These are phyloP conservation scores for Neomonachus schauinslandi DNA, from an alignment of 2,113 vertebrate species.

Conservation along the genomic window DNA sequence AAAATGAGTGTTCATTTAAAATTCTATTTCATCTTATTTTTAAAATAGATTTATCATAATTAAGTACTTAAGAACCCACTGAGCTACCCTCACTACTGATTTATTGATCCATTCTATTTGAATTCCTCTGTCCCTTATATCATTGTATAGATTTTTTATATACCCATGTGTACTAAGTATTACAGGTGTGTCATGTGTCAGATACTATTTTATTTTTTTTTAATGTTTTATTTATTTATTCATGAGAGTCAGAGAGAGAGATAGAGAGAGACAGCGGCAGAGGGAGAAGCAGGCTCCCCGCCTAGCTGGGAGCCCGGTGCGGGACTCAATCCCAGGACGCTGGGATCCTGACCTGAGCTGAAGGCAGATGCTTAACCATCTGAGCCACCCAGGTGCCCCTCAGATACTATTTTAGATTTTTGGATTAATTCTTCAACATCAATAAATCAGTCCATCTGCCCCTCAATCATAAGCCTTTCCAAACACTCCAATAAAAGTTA, in stretches of 20 bases:
- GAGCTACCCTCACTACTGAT: neutral
- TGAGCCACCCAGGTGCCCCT: too few species aligned
- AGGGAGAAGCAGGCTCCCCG: too few species aligned
- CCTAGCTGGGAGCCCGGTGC: too few species aligned
- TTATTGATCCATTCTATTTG: neutral
- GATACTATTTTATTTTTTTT: neutral
- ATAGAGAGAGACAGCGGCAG: too few species aligned
- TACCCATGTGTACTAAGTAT: neutral
- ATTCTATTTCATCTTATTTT: neutral
- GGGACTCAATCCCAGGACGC: too few species aligned
- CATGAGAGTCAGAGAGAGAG: too few species aligned
- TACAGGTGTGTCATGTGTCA: neutral
- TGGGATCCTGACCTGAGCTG: too few species aligned
- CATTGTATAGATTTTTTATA: neutral
- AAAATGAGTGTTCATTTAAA: neutral
- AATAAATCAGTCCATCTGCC: neutral
- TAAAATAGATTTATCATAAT: neutral
- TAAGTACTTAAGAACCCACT: neutral
- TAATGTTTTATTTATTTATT: too few species aligned
- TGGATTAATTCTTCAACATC: neutral
- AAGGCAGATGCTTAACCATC: too few species aligned
- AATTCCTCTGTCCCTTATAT: neutral
- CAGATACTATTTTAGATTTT: neutral
- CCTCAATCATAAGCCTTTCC: neutral
- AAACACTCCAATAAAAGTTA: neutral